Evolutionary conservation across 2,888 invertebrate genomes (phyloP).

Genomic region (Theodoxus fluviatilis): DNA sequence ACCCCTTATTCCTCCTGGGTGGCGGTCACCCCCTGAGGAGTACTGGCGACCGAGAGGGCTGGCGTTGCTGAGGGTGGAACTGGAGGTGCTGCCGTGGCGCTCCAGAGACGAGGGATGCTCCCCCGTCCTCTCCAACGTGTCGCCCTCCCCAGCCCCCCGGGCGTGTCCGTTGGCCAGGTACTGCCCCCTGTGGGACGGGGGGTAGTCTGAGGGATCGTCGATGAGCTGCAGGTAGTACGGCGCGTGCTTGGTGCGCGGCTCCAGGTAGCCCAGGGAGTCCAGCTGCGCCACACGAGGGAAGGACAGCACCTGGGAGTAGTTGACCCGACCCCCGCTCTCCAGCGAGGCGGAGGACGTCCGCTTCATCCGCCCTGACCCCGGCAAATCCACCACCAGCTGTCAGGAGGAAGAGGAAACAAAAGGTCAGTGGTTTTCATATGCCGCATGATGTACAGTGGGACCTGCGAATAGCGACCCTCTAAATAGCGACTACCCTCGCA

Average conservation of each 20-base stretch:
- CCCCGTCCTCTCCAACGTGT: too few species aligned
- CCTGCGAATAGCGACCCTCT: too few species aligned
- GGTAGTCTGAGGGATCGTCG: constrained; percentile 38
- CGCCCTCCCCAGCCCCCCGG: too few species aligned
- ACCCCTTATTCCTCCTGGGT: too few species aligned
- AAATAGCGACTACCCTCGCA: too few species aligned
- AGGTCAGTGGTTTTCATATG: too few species aligned
- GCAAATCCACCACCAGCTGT: constrained; percentile 36
- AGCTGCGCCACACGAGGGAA: constrained; percentile 33
- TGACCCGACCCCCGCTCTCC: neutral
- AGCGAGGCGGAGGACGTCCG: constrained; percentile 33
- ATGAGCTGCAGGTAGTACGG: constrained; percentile 34
- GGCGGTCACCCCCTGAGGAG: too few species aligned
- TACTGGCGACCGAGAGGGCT: too few species aligned
- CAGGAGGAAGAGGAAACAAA: constrained; percentile 18
- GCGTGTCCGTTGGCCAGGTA: neutral
- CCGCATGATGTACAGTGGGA: too few species aligned
- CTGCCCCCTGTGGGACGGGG: neutral
- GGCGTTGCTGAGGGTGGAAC: too few species aligned
- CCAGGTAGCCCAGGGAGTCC: constrained; percentile 36
- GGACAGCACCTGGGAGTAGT: constrained; percentile 25
- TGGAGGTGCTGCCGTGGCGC: too few species aligned
- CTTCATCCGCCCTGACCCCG: constrained; percentile 31
- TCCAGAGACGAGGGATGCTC: too few species aligned
- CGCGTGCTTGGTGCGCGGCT: constrained; percentile 32